Conservation (phyloP, 2,888 invertebrate species). For the Apamea monoglypha region DNA sequence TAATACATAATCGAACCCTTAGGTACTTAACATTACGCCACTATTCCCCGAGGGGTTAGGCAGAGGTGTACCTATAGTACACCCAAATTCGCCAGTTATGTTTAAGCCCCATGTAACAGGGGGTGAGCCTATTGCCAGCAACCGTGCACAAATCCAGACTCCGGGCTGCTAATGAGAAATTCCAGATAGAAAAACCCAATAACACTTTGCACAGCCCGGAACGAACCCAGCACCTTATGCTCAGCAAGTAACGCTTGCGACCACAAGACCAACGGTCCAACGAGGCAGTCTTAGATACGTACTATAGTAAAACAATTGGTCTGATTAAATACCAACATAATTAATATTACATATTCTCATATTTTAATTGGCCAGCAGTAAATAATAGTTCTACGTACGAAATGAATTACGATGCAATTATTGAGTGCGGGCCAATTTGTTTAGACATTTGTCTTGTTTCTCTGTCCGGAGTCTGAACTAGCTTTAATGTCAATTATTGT, state of each 20-base stretch:
- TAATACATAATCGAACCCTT: not conserved
- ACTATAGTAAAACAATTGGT: slow-evolving; percentile 7
- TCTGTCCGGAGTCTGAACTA: slow-evolving; percentile 14
- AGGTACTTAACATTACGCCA: not conserved
- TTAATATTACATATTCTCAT: slow-evolving; percentile 32
- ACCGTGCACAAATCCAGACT: not conserved
- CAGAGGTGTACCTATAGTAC: not conserved
- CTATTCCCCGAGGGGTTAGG: too few relatives aligned
- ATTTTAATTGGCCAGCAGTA: slow-evolving; percentile 3
- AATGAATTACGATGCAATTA: slow-evolving; percentile 46
- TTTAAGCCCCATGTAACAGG: not conserved
- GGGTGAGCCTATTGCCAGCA: not conserved
- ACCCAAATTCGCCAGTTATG: not conserved
- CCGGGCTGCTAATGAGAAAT: not conserved
- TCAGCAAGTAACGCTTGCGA: not conserved
- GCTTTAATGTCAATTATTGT: slow-evolving; percentile 24
- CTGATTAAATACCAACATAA: slow-evolving; percentile 21
- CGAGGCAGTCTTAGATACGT: not conserved
- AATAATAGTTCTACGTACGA: slow-evolving; percentile 31
- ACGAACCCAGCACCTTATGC: not conserved
- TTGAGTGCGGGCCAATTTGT: slow-evolving; percentile 44
- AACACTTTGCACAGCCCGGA: not conserved
- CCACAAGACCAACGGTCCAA: too few relatives aligned
- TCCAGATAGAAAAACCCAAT: not conserved
- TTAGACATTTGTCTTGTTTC: slow-evolving; percentile 38